Evolutionary conservation across 2,113 vertebrate species (phyloP), one percentile per base, ranked within the genome.

Genomic region (Erinaceus europaeus): DNA sequence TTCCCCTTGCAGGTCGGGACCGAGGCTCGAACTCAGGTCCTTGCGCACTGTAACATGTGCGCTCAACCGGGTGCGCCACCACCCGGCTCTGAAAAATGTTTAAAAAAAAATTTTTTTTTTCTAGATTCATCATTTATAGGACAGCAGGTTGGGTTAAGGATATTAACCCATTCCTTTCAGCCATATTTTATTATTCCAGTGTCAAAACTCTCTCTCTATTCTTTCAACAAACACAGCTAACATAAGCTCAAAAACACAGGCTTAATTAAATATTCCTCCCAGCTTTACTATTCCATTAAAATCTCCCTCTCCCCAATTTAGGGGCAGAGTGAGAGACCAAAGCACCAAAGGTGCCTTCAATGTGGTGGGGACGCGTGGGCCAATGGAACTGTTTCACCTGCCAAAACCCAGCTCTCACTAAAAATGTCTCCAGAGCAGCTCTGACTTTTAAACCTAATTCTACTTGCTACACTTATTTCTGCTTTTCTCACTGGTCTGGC

Each of bases 371-470:
- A n/a, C n/a, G n/a, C n/a, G n/a, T n/a, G n/a, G n/a, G n/a, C n/a
- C n/a, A n/a, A n/a, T n/a, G n/a, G n/a, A n/a, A n/a, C n/a, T n/a
- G n/a, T n/a, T n/a, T n/a, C n/a, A n/a, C n/a, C n/a, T n/a, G n/a
- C n/a, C n/a, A n/a, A n/a, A n/a, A n/a, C n/a, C n/a, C n/a, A n/a
- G n/a, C n/a, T n/a, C n/a, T n/a, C n/a, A n/a, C n/a, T 4, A 89
- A 91, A 67, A n/a, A 9, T 12, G n/a, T 75, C 27, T 77, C 36
- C 61, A 89, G 71, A 87, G 53, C 61, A 84, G 44, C 50, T 77
- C 3, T 89, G 9, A 84, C 4, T 83, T 89, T 57, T 38, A 42
- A 86, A 90, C 4, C 38, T 61, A 65, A 68, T 90, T 74, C 29
- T 82, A 55, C 2, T 62, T 77, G 18, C 64, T 52, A 65, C 1